Evolutionary conservation across 2,888 invertebrate genomes (phyloP).

Genomic region (Formica aserva): DNA sequence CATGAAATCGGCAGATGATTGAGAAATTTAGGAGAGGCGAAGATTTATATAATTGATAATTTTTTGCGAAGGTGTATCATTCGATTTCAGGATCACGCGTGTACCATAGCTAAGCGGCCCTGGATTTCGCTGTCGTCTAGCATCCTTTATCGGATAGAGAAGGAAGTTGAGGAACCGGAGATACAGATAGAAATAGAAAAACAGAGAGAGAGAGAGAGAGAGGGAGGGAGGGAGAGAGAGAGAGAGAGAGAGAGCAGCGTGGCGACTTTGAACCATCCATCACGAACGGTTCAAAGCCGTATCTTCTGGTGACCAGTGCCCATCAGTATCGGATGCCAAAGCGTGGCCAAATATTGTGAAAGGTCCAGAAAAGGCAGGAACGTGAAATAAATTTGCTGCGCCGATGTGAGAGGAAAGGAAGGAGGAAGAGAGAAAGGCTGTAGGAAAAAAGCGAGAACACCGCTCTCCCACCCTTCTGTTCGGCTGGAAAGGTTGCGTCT

Average conservation of each 20-base stretch:
- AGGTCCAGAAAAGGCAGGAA: slow-evolving; percentile 86
- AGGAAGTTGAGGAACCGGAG: slow-evolving; percentile 58
- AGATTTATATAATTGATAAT: not conserved
- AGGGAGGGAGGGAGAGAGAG: slow-evolving; percentile 10
- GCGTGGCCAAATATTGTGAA: slow-evolving; percentile 85
- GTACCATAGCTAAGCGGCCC: slow-evolving; percentile 66
- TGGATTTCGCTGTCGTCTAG: slow-evolving; percentile 69
- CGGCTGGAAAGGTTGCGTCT: slow-evolving; percentile 76
- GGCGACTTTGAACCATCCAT: slow-evolving; percentile 82
- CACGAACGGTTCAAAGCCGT: slow-evolving; percentile 83
- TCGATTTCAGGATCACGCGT: slow-evolving; percentile 53
- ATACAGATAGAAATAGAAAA: not conserved
- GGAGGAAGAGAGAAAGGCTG: slow-evolving; percentile 35
- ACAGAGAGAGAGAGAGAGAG: slow-evolving; percentile 57
- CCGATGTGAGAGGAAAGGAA: slow-evolving; percentile 70
- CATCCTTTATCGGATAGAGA: slow-evolving; percentile 68
- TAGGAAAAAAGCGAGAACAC: slow-evolving; percentile 63
- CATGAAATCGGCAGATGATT: not conserved
- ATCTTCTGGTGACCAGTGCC: slow-evolving; percentile 81
- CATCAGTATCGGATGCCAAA: slow-evolving; percentile 78
- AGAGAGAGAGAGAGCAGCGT: slow-evolving; percentile 64
- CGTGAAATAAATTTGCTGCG: slow-evolving; percentile 83
- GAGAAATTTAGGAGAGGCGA: not conserved
- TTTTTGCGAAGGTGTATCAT: not conserved
- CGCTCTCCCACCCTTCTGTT: slow-evolving; percentile 68